A percentile compares a stretch with the other conserved stretches of the same genome.
phyloP scores from a whole-genome alignment of 2,113 vertebrate genomes.

The Holacanthus passer region DNA sequence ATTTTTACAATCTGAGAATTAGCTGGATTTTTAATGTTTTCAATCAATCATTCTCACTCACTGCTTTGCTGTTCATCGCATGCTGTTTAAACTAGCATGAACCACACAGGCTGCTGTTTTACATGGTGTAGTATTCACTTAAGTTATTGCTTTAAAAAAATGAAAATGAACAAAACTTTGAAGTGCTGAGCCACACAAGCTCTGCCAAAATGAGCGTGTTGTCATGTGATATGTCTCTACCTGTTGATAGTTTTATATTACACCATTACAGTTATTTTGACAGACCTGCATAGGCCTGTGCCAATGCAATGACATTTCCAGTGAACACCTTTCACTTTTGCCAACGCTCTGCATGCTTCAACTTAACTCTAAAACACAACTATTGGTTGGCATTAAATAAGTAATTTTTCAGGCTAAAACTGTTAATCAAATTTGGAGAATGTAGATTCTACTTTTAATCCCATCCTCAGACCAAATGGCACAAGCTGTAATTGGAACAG shows the following conservation, averaged over 20 bases:
- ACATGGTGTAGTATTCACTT: not conserved
- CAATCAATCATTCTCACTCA: too few species aligned
- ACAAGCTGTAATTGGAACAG: not conserved
- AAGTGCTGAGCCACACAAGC: not conserved
- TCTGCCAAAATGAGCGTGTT: not conserved
- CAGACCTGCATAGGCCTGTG: not conserved
- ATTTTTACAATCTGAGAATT: too few species aligned
- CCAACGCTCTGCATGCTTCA: not conserved
- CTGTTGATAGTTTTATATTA: not conserved
- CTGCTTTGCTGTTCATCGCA: not conserved
- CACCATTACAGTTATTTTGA: not conserved
- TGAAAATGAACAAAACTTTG: not conserved
- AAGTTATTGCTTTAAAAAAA: not conserved
- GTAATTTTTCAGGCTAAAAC: not conserved
- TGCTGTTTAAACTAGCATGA: not conserved
- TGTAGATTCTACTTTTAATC: not conserved
- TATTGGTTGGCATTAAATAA: not conserved
- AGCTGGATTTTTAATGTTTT: too few species aligned
- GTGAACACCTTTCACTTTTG: not conserved
- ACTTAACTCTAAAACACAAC: not conserved
- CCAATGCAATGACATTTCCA: accelerated
- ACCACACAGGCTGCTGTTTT: not conserved
- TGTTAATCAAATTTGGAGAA: not conserved
- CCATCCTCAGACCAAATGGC: not conserved
- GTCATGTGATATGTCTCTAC: not conserved